These are phyloP conservation scores for Columba livia DNA, from an alignment of 2,113 vertebrate species.

Conservation along the genomic window DNA sequence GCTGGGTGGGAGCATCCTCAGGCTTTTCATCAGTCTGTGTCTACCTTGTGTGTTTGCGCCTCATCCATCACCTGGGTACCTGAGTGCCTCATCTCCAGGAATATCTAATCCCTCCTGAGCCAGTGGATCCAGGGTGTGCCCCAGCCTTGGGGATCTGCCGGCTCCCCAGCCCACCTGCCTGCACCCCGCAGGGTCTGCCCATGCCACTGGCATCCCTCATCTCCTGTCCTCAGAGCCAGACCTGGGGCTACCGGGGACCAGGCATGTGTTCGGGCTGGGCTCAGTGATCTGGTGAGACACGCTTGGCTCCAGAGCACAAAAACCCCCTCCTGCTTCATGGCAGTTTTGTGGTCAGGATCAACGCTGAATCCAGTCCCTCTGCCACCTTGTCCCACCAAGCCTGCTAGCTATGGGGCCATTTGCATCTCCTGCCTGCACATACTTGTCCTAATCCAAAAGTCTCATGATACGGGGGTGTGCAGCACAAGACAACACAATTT, in stretches of 20 bases:
- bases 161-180: too few relatives aligned
- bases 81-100: neutral
- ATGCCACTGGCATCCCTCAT: fast-evolving
- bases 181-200: neutral
- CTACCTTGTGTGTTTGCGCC: neutral
- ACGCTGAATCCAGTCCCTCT: neutral
- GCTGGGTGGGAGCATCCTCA: neutral
- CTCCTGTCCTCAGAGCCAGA: neutral
- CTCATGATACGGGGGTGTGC: neutral
- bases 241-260: neutral
- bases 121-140: fast-evolving
- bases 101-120: neutral
- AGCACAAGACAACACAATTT: neutral
- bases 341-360: neutral
- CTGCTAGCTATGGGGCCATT: neutral
- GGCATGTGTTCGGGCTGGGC: neutral
- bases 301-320: neutral
- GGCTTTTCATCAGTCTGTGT: neutral
- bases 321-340: neutral
- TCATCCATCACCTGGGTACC: neutral
- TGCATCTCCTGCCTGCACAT: neutral
- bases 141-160: neutral
- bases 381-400: neutral
- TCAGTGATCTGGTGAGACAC: neutral
- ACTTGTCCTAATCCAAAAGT: neutral